Conservation (phyloP, 2,888 invertebrate genomes). For the Apoderus coryli region DNA sequence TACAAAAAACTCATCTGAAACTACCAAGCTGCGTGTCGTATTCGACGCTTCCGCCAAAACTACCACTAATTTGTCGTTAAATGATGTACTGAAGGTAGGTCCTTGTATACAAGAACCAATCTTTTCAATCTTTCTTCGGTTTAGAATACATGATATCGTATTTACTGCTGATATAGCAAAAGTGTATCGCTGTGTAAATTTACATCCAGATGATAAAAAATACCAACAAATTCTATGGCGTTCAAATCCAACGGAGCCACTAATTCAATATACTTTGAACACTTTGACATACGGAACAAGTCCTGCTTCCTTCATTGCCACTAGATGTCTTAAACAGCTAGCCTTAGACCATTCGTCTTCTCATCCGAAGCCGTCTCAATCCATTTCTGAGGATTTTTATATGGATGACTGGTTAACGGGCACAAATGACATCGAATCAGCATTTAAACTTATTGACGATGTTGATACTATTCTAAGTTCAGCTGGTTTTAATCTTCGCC, state of each 20-base stretch:
- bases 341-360: constrained; percentile 7
- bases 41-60: constrained; percentile 11
- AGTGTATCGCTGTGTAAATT: constrained; percentile 18
- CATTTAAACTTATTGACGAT: constrained; percentile 2
- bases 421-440: constrained; percentile 3
- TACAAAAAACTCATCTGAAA: constrained; percentile 6
- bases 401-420: constrained; percentile 9
- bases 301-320: constrained; percentile 12
- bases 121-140: constrained; percentile 14
- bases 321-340: constrained; percentile 9
- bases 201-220: constrained; percentile 12
- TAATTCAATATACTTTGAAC: constrained; percentile 12
- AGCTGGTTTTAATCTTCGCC: constrained; percentile 6
- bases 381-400: constrained; percentile 7
- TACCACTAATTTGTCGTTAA: constrained; percentile 11
- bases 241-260: constrained; percentile 5
- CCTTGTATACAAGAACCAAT: constrained; percentile 12
- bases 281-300: constrained; percentile 14
- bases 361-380: not conserved
- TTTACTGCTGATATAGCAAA: constrained; percentile 18
- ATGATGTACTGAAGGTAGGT: constrained; percentile 12
- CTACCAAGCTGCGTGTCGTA: constrained; percentile 13
- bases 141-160: constrained; percentile 14
- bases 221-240: constrained; percentile 17
- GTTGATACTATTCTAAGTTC: constrained; percentile 2